These are phyloP conservation scores for Diabrotica undecimpunctata DNA, from an alignment of 1,140 invertebrate genomes.

Conservation along the genomic window DNA sequence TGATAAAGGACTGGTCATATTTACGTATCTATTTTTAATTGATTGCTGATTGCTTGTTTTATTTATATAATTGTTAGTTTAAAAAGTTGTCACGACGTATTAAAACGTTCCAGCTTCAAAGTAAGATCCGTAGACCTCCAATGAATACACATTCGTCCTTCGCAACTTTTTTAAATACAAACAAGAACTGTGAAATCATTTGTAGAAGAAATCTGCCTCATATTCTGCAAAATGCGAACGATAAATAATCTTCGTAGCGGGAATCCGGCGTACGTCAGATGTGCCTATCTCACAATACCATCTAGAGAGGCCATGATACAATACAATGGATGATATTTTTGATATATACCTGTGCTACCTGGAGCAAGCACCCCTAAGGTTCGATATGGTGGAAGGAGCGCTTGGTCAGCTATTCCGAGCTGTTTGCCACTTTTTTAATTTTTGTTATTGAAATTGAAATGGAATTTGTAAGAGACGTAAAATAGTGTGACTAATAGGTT, in stretches of 20 bases:
- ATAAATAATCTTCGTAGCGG: constrained; percentile 28
- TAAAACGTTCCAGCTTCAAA: too few relatives aligned
- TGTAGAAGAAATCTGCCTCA: constrained; percentile 17
- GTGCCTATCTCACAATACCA: constrained; percentile 22
- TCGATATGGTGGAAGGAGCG: constrained; percentile 15
- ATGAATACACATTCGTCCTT: too few relatives aligned
- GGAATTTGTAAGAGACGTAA: too few relatives aligned
- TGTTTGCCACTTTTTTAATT: background rate
- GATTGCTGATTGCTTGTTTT: too few relatives aligned
- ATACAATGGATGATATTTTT: constrained; percentile 27
- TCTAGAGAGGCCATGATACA: constrained; percentile 13
- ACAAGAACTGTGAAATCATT: constrained; percentile 23
- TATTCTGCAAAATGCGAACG: constrained; percentile 21
- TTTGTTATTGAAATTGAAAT: too few relatives aligned
- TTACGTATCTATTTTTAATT: too few relatives aligned
- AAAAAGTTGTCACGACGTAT: too few relatives aligned
- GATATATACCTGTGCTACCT: constrained; percentile 29
- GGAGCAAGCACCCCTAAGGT: constrained; percentile 24
- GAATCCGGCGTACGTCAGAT: constrained; percentile 27
- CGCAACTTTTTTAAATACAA: background rate
- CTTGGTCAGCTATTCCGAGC: too few relatives aligned
- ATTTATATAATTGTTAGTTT: too few relatives aligned
- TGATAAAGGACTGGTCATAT: too few relatives aligned
- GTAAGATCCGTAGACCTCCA: too few relatives aligned
- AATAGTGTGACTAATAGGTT: too few relatives aligned